phyloP scores from a whole-genome alignment of 1,140 invertebrate species.

The Helicoverpa zea region DNA sequence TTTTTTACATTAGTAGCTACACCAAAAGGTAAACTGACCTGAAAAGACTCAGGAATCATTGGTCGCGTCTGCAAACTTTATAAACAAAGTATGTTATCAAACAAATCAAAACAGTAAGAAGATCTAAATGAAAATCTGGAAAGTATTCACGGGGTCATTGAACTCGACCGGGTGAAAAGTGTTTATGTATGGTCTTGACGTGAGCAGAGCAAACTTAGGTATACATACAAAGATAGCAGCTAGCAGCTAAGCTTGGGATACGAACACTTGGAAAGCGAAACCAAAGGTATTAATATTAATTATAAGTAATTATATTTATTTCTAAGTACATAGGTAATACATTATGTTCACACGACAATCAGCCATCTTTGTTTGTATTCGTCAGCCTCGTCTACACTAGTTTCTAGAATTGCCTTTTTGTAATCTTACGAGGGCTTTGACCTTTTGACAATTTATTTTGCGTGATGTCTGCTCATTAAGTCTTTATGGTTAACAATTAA shows the following conservation, averaged over 20 bases:
- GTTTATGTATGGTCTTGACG: slow-evolving; percentile 63
- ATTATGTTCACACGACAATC: no score
- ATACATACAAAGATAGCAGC: not conserved
- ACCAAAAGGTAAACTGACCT: not conserved
- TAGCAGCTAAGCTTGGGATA: no score
- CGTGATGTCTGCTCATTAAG: not conserved
- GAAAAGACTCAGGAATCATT: not conserved
- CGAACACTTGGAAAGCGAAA: no score
- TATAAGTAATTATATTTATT: no score
- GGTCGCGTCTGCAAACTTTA: not conserved
- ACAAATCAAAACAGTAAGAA: slow-evolving; percentile 20
- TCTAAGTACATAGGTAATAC: no score
- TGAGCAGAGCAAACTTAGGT: not conserved
- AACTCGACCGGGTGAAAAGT: slow-evolving; percentile 49
- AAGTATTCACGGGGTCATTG: slow-evolving; percentile 55
- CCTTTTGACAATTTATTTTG: not conserved
- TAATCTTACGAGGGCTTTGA: not conserved
- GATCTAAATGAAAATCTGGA: slow-evolving; percentile 40
- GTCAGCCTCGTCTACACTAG: no score
- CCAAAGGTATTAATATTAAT: no score
- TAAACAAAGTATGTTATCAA: not conserved
- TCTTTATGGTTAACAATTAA: not conserved
- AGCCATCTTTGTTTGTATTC: no score
- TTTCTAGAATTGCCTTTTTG: not conserved
- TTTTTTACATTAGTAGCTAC: no score